These are phyloP conservation scores for Pogoniulus pusillus DNA, from an alignment of 2,797 vertebrate genomes.

Conservation along the genomic window DNA sequence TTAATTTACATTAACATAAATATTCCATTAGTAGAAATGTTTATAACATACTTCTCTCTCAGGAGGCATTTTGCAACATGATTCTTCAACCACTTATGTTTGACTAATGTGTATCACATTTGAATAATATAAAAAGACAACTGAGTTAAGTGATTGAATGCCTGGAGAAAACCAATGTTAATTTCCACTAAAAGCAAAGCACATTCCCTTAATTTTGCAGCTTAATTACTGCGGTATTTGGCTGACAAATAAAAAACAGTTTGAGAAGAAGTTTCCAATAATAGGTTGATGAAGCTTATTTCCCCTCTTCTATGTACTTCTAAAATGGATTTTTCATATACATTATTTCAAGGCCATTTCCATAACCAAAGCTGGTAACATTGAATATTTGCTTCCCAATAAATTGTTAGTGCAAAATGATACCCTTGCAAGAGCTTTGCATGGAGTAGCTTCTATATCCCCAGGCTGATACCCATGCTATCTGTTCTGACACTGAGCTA, in stretches of 20 bases:
- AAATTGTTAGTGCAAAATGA: not conserved
- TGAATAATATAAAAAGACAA: conserved; percentile 74
- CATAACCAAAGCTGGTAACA: not conserved
- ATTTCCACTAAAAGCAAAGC: conserved; percentile 60
- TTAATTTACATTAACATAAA: conserved; percentile 71
- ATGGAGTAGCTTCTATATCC: not conserved
- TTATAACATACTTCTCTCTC: conserved; percentile 68
- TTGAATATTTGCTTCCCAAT: not conserved
- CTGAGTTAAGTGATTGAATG: conserved; percentile 72
- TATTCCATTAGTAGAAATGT: conserved; percentile 64
- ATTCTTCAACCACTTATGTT: conserved; percentile 72
- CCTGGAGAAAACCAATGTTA: conserved; percentile 61
- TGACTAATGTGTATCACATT: conserved; percentile 72
- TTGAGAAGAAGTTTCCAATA: conserved; percentile 18
- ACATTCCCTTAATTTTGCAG: conserved; percentile 43
- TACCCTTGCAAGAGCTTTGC: not conserved
- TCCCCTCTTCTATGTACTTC: not conserved
- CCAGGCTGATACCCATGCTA: not conserved
- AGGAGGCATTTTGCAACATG: conserved; percentile 66
- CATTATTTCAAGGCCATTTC: not conserved
- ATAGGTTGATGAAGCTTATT: not conserved
- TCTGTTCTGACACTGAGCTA: not conserved
- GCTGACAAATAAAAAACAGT: conserved; percentile 2
- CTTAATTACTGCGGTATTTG: conserved; percentile 52
- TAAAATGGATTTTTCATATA: not conserved